Conservation (phyloP, 2,113 vertebrate genomes). For the Scomber japonicus region DNA sequence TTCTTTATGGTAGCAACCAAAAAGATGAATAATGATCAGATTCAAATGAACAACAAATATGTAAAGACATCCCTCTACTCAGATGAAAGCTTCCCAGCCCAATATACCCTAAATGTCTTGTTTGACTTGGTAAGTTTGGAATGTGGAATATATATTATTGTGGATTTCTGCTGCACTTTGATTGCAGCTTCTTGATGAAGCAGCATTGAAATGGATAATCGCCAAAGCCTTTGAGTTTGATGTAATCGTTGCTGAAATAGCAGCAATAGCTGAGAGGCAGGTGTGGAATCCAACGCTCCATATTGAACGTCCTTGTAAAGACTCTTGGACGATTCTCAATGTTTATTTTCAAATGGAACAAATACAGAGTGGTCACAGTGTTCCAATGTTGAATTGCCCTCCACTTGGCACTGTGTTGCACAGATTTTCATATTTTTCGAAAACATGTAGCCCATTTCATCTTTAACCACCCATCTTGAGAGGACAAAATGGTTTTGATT, state of each 20-base stretch:
- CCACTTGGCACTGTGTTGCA: background rate
- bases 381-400: background rate
- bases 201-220: background rate
- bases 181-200: background rate
- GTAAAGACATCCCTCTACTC: background rate
- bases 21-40: too few species aligned
- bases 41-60: too few species aligned
- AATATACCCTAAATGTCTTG: background rate
- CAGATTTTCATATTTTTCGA: background rate
- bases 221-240: background rate
- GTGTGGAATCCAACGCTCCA: background rate
- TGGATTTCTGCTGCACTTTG: constrained; percentile 1
- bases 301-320: background rate
- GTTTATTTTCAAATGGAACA: constrained; percentile 14
- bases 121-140: background rate
- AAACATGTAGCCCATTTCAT: background rate
- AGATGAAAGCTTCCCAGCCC: background rate
- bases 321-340: background rate
- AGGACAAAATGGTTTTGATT: background rate
- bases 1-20: too few species aligned
- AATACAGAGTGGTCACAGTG: constrained; percentile 7
- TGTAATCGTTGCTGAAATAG: background rate
- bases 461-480: background rate
- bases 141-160: background rate
- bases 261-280: background rate